phyloP scores from a whole-genome alignment of 2,113 vertebrate species.

The Poeciliopsis occidentalis region DNA sequence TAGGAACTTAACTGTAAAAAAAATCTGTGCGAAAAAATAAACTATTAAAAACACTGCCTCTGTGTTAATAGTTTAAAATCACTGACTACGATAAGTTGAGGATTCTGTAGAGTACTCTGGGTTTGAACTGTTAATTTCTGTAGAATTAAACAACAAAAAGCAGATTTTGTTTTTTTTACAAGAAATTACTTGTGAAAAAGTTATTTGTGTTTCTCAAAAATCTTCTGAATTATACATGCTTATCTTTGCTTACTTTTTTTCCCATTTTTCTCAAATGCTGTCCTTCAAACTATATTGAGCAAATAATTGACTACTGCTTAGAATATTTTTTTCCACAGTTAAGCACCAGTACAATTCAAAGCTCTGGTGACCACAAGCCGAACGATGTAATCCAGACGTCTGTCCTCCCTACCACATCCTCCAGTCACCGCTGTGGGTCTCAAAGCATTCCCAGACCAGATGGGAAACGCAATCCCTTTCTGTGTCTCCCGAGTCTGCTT shows the following conservation, averaged over 20 bases:
- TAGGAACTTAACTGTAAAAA: not conserved
- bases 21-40: not conserved
- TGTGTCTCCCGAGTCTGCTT: slow-evolving; percentile 24
- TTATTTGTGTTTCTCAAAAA: not conserved
- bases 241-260: not conserved
- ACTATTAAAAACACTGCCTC: not conserved
- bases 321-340: not conserved
- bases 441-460: slow-evolving; percentile 36
- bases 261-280: not conserved
- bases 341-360: slow-evolving; percentile 1
- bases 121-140: not conserved
- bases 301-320: not conserved
- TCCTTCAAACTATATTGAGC: not conserved
- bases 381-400: slow-evolving; percentile 21
- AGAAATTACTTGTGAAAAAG: not conserved
- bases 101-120: not conserved
- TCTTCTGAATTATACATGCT: not conserved
- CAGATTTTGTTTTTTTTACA: not conserved
- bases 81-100: not conserved
- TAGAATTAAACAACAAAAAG: not conserved
- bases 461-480: slow-evolving; percentile 40
- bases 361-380: slow-evolving; percentile 10
- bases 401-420: slow-evolving; percentile 21
- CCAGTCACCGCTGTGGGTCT: slow-evolving; percentile 14
- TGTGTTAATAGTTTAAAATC: not conserved